phyloP scores from a whole-genome alignment of 2,797 vertebrate genomes.

The Taenioides sp. region DNA sequence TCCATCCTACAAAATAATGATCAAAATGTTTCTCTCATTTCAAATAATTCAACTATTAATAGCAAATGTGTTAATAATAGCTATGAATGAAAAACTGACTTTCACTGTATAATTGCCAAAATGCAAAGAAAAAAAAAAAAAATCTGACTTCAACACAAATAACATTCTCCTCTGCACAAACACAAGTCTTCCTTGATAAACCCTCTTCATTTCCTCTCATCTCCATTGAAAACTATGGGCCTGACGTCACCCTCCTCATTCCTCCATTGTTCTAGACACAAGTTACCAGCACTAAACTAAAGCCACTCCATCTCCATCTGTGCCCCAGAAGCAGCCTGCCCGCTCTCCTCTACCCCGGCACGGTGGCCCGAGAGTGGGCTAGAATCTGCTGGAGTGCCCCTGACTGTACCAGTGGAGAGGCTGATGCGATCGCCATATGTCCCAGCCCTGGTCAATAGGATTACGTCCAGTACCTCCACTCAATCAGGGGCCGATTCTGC shows the following conservation, averaged over 20 bases:
- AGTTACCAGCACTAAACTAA: conserved; percentile 2
- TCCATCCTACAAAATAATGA: too few relatives aligned
- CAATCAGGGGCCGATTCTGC: conserved; percentile 76
- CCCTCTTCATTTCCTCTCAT: not conserved
- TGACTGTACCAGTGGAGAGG: conserved; percentile 75
- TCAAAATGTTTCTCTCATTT: too few relatives aligned
- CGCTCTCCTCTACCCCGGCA: conserved; percentile 36
- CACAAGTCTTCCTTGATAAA: not conserved
- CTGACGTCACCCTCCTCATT: not conserved
- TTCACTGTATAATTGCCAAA: not conserved
- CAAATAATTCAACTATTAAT: too few relatives aligned
- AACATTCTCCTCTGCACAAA: not conserved
- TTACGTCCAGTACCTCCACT: conserved; percentile 69
- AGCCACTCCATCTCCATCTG: conserved; percentile 13
- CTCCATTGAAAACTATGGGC: not conserved
- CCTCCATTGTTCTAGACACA: not conserved
- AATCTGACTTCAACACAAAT: not conserved
- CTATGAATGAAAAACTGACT: not conserved
- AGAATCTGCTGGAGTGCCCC: conserved; percentile 66
- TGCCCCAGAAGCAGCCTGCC: conserved; percentile 24
- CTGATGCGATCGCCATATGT: conserved; percentile 78
- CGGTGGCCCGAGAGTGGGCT: conserved; percentile 47
- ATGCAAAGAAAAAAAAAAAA: too few relatives aligned
- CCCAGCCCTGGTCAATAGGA: conserved; percentile 78
- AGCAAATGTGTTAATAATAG: too few relatives aligned